Percentiles rank a stretch among this genome's conserved stretches.
phyloP scores from a whole-genome alignment of 2,888 invertebrate species.

The Campopleginae sp. region DNA sequence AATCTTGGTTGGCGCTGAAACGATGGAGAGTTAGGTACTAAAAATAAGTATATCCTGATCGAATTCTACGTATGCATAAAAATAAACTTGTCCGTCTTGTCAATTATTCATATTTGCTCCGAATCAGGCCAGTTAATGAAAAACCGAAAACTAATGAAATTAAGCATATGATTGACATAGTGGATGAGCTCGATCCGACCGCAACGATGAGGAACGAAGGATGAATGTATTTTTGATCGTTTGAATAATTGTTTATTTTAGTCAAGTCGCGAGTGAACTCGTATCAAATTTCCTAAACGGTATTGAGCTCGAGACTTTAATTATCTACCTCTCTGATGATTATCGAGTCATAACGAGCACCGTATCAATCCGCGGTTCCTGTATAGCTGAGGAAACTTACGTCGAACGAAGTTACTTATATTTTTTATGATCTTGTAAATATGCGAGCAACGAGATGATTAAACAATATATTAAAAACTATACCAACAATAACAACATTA shows the following conservation, averaged over 20 bases:
- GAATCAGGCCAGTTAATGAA: slow-evolving; percentile 58
- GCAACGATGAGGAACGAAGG: slow-evolving; percentile 6
- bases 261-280: slow-evolving; percentile 49
- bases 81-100: slow-evolving; percentile 25
- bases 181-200: neutral
- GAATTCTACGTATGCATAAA: slow-evolving; percentile 4
- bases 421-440: slow-evolving; percentile 77
- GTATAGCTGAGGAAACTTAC: slow-evolving; percentile 61
- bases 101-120: slow-evolving; percentile 54
- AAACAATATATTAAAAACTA: neutral
- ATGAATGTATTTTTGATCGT: neutral
- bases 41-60: neutral
- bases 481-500: neutral
- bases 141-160: slow-evolving; percentile 51
- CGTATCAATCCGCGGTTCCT: slow-evolving; percentile 65
- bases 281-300: slow-evolving; percentile 61
- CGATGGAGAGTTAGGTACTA: slow-evolving; percentile 27
- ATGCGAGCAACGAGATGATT: slow-evolving; percentile 38
- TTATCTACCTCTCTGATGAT: slow-evolving; percentile 37
- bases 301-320: slow-evolving; percentile 34
- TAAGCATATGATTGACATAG: slow-evolving; percentile 22
- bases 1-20: slow-evolving; percentile 19
- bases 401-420: slow-evolving; percentile 72
- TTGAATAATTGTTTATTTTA: slow-evolving; percentile 9
- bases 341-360: slow-evolving; percentile 36